Conservation (phyloP, 2,113 vertebrate species). For the Miniopterus natalensis region DNA sequence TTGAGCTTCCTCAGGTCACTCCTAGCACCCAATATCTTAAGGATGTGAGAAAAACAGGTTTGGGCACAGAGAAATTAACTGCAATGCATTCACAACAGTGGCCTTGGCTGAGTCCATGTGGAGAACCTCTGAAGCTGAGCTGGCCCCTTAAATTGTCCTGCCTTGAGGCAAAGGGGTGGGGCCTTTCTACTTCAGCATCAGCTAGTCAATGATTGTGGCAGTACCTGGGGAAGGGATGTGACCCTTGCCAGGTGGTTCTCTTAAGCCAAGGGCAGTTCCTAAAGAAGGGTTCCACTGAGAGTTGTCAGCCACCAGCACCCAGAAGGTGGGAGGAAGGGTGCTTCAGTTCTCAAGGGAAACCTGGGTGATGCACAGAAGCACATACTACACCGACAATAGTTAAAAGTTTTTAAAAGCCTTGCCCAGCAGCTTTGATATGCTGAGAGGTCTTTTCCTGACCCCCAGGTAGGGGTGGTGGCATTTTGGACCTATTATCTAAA, state of each 20-base stretch:
- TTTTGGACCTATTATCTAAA: slow-evolving; percentile 11
- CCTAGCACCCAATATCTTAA: background rate
- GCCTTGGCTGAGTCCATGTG: background rate
- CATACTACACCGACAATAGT: background rate
- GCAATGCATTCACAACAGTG: background rate
- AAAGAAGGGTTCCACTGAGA: background rate
- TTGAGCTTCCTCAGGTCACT: background rate
- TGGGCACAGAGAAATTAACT: background rate
- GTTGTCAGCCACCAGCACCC: background rate
- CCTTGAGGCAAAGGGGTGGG: background rate
- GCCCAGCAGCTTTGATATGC: background rate
- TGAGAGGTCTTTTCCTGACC: background rate
- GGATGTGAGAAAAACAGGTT: background rate
- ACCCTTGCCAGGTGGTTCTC: background rate
- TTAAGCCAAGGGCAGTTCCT: background rate
- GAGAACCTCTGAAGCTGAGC: background rate
- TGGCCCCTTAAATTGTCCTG: background rate
- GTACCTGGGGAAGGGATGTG: background rate
- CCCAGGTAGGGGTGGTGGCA: background rate
- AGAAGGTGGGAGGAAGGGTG: background rate
- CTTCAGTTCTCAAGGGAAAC: background rate
- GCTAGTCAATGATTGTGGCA: background rate
- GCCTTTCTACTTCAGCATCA: background rate
- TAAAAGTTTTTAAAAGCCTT: background rate
- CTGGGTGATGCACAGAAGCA: background rate